Conservation (phyloP, 1,140 invertebrate genomes). For the Anthonomus grandis region DNA sequence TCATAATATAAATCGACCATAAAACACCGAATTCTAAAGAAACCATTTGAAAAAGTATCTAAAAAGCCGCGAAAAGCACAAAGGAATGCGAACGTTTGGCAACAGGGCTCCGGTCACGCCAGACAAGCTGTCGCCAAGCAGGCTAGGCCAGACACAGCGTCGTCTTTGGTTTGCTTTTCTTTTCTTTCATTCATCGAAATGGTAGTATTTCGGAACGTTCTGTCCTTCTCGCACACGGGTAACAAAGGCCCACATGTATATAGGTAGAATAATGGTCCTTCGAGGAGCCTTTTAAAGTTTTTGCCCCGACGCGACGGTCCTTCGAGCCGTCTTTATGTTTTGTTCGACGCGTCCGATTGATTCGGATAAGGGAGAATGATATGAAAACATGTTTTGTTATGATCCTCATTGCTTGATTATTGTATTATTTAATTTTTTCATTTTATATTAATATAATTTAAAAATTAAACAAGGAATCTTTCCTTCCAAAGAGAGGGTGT, state of each 20-base stretch:
- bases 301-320: no score
- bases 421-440: no score
- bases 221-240: constrained; percentile 14
- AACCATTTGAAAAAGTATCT: neutral
- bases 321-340: no score
- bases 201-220: constrained; percentile 30
- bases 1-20: neutral
- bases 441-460: no score
- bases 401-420: no score
- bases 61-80: constrained; percentile 11
- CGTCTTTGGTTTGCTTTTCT: constrained; percentile 56
- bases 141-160: constrained; percentile 65
- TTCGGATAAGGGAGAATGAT: no score
- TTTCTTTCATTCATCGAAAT: constrained; percentile 40
- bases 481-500: no score
- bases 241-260: no score
- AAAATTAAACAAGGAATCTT: no score
- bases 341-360: no score
- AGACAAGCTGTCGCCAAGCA: constrained; percentile 86
- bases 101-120: constrained; percentile 69
- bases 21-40: constrained; percentile 43
- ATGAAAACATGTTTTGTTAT: no score
- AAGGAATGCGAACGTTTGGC: constrained; percentile 58
- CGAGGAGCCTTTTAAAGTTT: no score
- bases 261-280: neutral